Evolutionary conservation across 2,113 vertebrate species (phyloP).

Genomic region (Bubo bubo): DNA sequence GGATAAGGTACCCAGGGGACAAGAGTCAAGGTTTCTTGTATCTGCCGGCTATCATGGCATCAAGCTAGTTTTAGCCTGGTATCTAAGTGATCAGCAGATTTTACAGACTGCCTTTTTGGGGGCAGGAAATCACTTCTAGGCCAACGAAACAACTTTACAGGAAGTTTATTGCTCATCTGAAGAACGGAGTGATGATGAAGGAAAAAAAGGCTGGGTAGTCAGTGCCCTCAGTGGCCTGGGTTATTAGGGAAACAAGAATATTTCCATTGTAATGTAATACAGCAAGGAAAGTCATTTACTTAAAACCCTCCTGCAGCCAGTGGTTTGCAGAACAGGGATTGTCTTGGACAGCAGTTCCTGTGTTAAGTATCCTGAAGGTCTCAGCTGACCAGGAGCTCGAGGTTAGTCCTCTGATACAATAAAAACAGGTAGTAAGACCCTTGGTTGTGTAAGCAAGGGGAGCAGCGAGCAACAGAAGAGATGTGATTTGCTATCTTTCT

Average conservation of each 20-base stretch:
- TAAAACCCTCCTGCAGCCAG: not conserved
- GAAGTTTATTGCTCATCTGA: conserved; percentile 20
- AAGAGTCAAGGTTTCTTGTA: not conserved
- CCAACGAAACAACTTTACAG: not conserved
- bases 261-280: not conserved
- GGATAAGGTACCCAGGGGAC: not conserved
- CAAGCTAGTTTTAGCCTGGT: not conserved
- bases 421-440: not conserved
- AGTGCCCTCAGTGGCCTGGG: not conserved
- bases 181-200: not conserved
- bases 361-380: not conserved
- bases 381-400: not conserved
- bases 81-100: not conserved
- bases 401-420: not conserved
- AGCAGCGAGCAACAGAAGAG: not conserved
- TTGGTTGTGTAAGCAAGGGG: not conserved
- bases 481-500: not conserved
- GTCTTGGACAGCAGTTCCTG: not conserved
- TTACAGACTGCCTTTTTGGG: not conserved
- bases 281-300: not conserved
- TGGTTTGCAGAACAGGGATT: not conserved
- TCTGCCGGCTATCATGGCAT: not conserved
- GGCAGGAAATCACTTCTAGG: conserved; percentile 23
- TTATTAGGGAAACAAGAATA: not conserved
- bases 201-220: not conserved